Base-by-base conservation (phyloP, 2,888 invertebrate species). In the Hermodice carunculata region DNA sequence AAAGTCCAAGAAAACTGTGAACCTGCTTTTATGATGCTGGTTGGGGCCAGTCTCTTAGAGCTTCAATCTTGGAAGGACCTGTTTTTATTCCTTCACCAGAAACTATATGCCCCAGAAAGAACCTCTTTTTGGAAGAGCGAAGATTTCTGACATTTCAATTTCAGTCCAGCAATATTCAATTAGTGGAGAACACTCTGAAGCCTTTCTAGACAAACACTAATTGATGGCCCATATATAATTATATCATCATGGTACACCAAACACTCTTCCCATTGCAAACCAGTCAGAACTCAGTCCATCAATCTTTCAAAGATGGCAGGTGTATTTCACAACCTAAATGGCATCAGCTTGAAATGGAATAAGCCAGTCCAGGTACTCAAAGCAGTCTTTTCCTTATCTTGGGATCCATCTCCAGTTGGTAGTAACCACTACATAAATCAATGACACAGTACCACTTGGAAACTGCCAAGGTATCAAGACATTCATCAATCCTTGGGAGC, bases 251-350 rank as follows among this genome's bases (percentile, higher is more conserved):
- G 11, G 24, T 56, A 56, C 37, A 42, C 31, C 22, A 34, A 17
- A 11, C 19, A 1, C 4, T 1, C 24, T 8, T 56, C 42, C 24
- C 40, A 37, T 6, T 11, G 19, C 11, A 42, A 40, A 6, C 56
- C 56, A 14, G 24, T 1, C 17, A 56, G 42, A 24, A 56, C 56
- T 6, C 17, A 3, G 4, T 56, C 40, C 22, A 56, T 24, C 28
- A 59, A n/a, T n/a, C 52, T 53, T 17, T 46, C 22, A 19, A 59
- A 59, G 26, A 28, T 53, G n/a, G 59, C 19, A 31, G 59, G 51
- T 19, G 32, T 24, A n/a, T 59, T 59, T 14, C 4, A n/a, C 14
- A 59, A 6, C 51, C 59, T 51, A 31, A 59, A 54, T 5, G 56
- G 56, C 56, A 54, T 44, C 6, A 8, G n/a, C 11, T 14, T 54